phyloP scores from a whole-genome alignment of 2,113 vertebrate species.

The Tichodroma muraria region DNA sequence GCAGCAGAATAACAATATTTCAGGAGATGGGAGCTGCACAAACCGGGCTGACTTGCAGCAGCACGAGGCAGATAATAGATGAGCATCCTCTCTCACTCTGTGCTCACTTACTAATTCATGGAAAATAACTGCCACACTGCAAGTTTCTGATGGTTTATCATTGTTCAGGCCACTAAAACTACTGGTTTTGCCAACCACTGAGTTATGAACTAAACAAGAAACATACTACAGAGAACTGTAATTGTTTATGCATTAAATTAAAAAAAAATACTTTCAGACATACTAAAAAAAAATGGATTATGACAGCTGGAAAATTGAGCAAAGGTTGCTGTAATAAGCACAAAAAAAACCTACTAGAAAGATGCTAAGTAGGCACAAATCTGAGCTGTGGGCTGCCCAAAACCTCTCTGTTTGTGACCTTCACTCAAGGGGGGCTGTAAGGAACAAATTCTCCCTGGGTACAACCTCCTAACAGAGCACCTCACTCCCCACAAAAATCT shows the following conservation, averaged over 20 bases:
- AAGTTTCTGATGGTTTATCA: slow-evolving; percentile 43
- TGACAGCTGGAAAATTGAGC: slow-evolving; percentile 35
- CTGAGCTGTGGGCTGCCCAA: background rate
- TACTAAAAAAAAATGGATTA: slow-evolving; percentile 1
- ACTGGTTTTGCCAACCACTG: slow-evolving; percentile 13
- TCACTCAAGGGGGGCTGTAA: background rate
- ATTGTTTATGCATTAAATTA: slow-evolving; percentile 12
- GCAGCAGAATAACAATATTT: slow-evolving; percentile 49
- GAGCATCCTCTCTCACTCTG: background rate
- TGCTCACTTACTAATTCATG: slow-evolving; percentile 29
- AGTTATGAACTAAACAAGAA: slow-evolving; percentile 23
- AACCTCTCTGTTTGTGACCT: background rate
- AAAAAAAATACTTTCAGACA: background rate
- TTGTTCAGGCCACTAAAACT: slow-evolving; percentile 35
- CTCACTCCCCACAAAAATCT: background rate
- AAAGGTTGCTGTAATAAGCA: slow-evolving; percentile 12
- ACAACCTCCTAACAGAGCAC: background rate
- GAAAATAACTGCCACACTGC: slow-evolving; percentile 48
- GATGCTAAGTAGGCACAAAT: background rate
- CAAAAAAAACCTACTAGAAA: background rate
- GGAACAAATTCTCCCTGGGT: background rate
- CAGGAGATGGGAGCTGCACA: slow-evolving; percentile 12
- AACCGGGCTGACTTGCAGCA: slow-evolving; percentile 6
- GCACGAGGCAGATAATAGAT: slow-evolving; percentile 38
- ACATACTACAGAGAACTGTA: background rate